These are phyloP conservation scores for Psilopogon haemacephalus DNA, from an alignment of 2,113 vertebrate genomes.

Conservation along the genomic window DNA sequence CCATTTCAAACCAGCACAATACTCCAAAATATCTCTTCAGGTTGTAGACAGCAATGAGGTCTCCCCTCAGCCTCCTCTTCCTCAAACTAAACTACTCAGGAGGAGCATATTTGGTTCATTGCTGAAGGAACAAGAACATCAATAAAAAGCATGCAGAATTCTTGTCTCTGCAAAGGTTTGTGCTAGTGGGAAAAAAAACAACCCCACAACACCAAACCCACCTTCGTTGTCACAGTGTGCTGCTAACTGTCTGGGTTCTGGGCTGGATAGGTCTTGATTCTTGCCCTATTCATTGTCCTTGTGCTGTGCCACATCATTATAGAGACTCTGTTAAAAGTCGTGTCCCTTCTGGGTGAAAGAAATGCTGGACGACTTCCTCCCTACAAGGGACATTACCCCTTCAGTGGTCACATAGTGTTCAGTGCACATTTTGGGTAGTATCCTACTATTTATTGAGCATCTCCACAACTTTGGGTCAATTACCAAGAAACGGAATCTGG, in stretches of 20 bases:
- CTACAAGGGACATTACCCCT: background rate
- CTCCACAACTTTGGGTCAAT: background rate
- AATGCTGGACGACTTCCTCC: background rate
- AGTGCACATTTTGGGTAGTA: background rate
- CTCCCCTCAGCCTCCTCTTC: no score
- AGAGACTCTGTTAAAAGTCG: background rate
- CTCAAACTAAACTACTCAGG: background rate
- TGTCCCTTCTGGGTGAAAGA: background rate
- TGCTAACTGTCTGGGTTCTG: background rate
- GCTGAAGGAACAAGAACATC: background rate
- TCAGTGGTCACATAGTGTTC: background rate
- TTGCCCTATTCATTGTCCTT: background rate
- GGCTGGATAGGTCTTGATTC: background rate
- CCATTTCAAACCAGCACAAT: no score
- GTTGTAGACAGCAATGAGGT: no score
- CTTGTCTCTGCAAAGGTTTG: background rate
- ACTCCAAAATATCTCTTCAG: no score
- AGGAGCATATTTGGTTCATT: background rate
- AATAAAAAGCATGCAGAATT: background rate
- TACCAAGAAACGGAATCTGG: background rate
- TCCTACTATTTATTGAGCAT: background rate
- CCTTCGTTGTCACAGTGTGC: background rate
- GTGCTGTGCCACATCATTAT: background rate
- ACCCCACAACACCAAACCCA: no score
- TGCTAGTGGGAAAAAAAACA: no score